A percentile compares a stretch with the other conserved stretches of the same genome.
Conservation (phyloP, 2,113 vertebrate genomes). For the Daboia siamensis region DNA sequence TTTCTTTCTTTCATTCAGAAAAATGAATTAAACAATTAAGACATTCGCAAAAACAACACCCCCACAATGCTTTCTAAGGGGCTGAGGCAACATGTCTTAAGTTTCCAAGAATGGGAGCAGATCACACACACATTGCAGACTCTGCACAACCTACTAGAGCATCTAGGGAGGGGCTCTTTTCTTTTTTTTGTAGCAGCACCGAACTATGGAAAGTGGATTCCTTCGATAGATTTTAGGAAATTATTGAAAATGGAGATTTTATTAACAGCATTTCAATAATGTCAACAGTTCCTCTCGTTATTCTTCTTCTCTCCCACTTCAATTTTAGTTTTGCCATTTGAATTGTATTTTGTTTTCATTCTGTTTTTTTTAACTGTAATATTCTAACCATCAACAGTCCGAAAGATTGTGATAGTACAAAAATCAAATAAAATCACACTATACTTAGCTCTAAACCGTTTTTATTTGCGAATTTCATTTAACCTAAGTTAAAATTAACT, state of each 20-base stretch:
- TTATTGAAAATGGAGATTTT: background rate
- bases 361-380: background rate
- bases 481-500: background rate
- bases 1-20: too few species aligned
- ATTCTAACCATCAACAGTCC: background rate
- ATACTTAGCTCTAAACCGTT: background rate
- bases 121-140: background rate
- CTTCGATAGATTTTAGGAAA: background rate
- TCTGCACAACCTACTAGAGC: background rate
- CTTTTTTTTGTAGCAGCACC: background rate
- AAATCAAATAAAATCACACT: background rate
- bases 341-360: background rate
- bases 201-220: background rate
- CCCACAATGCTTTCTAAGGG: background rate
- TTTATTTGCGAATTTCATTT: background rate
- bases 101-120: background rate
- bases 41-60: background rate
- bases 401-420: background rate
- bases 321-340: background rate
- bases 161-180: background rate
- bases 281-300: background rate
- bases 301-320: background rate
- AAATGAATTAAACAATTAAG: background rate
- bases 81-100: background rate
- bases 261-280: background rate